Conservation (phyloP, 1,140 invertebrate species). For the Papilio dardanus region DNA sequence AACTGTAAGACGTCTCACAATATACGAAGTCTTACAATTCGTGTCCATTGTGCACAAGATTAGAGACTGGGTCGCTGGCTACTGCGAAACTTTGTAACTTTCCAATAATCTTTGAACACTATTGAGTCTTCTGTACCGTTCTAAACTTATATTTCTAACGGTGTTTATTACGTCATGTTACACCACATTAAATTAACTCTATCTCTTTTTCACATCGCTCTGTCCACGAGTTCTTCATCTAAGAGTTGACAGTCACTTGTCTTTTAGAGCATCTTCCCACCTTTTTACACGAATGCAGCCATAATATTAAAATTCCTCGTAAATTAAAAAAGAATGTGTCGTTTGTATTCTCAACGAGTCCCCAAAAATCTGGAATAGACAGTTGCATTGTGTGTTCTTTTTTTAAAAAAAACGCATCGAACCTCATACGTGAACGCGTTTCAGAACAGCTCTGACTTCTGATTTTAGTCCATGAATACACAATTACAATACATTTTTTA, state of each 20-base stretch:
- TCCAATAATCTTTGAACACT: constrained; percentile 8
- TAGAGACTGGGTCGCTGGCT: background rate
- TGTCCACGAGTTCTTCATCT: too few relatives aligned
- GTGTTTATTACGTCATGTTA: background rate
- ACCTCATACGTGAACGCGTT: constrained; percentile 22
- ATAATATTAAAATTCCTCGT: background rate
- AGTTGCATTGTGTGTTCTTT: constrained; percentile 4
- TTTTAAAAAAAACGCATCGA: constrained; percentile 7
- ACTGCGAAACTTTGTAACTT: background rate
- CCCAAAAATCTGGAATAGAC: background rate
- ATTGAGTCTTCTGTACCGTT: background rate
- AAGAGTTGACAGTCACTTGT: too few relatives aligned
- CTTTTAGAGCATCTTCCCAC: too few relatives aligned
- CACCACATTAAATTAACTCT: too few relatives aligned
- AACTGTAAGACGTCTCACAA: background rate
- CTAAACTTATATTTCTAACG: background rate
- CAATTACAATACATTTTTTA: too few relatives aligned
- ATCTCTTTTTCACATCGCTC: too few relatives aligned
- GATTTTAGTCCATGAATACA: too few relatives aligned
- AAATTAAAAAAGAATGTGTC: background rate
- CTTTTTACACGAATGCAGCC: too few relatives aligned
- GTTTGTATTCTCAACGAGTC: constrained; percentile 15
- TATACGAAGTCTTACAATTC: background rate
- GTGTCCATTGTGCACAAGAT: background rate
- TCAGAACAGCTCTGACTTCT: constrained; percentile 16